These are phyloP conservation scores for Zosterops japonicus DNA, from an alignment of 2,113 vertebrate species.

Conservation along the genomic window DNA sequence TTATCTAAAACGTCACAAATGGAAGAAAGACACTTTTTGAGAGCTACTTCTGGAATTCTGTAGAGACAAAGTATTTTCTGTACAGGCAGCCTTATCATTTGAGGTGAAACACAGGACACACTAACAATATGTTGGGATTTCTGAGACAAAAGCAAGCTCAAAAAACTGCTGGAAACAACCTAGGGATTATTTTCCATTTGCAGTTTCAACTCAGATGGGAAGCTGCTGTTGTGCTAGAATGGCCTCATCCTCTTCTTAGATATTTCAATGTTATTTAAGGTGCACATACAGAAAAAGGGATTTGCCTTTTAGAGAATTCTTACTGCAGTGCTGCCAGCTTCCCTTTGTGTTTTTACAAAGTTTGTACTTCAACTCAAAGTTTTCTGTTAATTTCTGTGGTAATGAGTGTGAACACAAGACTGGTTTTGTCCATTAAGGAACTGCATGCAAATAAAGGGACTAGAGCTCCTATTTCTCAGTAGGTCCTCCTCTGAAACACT, in stretches of 20 bases:
- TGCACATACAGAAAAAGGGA: neutral
- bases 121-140: neutral
- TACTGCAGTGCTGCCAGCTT: neutral
- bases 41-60: neutral
- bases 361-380: neutral
- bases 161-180: neutral
- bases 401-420: accelerated
- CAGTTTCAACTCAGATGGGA: neutral
- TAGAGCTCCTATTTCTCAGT: neutral
- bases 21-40: neutral
- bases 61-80: neutral
- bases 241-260: neutral
- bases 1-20: neutral
- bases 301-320: neutral
- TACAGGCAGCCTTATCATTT: neutral
- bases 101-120: neutral
- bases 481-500: neutral
- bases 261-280: neutral
- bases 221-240: neutral
- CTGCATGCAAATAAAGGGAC: accelerated
- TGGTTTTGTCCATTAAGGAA: neutral
- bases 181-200: neutral
- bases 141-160: conserved; percentile 13
- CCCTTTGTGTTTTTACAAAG: neutral
- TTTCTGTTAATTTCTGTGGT: neutral